phyloP scores from a whole-genome alignment of 2,797 vertebrate genomes.

The Gymnoscopelus braueri region DNA sequence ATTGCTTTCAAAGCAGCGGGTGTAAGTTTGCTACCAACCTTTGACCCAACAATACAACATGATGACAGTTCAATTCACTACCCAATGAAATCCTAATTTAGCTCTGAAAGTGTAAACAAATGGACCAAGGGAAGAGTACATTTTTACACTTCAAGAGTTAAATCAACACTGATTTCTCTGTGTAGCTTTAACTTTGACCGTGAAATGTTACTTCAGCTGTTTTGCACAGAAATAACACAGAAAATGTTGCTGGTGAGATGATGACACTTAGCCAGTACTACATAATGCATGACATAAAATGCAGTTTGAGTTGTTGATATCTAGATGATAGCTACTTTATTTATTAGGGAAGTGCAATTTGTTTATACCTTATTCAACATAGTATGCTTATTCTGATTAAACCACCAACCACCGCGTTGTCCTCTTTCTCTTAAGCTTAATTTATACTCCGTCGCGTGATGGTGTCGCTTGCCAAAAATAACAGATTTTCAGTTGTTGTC shows the following conservation, averaged over 20 bases:
- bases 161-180: too few relatives aligned
- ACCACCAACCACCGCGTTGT: not conserved
- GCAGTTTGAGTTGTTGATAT: not conserved
- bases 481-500: not conserved
- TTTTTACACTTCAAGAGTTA: too few relatives aligned
- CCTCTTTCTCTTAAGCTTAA: too few relatives aligned
- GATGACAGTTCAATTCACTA: too few relatives aligned
- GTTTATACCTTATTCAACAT: constrained; percentile 7
- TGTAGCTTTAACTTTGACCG: not conserved
- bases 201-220: constrained; percentile 35
- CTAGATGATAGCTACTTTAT: constrained; percentile 9
- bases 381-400: constrained; percentile 19
- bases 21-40: too few relatives aligned
- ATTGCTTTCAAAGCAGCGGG: too few relatives aligned
- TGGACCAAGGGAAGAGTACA: too few relatives aligned
- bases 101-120: too few relatives aligned
- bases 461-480: not conserved
- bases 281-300: constrained; percentile 18
- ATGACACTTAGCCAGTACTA: constrained; percentile 18
- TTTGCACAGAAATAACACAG: constrained; percentile 33
- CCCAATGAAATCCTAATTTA: too few relatives aligned
- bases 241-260: constrained; percentile 33
- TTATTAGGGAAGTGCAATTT: constrained; percentile 23
- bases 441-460: too few relatives aligned
- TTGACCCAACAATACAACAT: too few relatives aligned